Evolutionary conservation across 2,113 vertebrate species (phyloP).

Genomic region (Narcine bancroftii): DNA sequence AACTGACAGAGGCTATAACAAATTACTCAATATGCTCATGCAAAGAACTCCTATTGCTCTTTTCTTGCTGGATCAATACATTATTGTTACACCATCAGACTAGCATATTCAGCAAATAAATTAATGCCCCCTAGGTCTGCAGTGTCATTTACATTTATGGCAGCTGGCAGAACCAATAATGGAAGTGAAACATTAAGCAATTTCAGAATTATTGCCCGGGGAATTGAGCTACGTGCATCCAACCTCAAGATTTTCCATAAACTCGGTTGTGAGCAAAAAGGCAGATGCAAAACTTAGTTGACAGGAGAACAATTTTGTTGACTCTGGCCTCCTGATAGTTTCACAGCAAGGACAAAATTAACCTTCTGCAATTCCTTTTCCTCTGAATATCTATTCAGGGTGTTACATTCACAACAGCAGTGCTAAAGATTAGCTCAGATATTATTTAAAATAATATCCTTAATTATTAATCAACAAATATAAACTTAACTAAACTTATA

Average conservation of each 20-base stretch:
- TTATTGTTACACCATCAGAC: background rate
- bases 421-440: too few relatives aligned
- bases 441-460: too few relatives aligned
- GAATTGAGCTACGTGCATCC: background rate
- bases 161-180: background rate
- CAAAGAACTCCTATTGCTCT: background rate
- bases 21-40: background rate
- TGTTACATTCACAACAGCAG: too few relatives aligned
- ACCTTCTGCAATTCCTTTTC: background rate
- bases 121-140: background rate
- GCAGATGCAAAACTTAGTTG: conserved; percentile 6
- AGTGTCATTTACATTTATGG: background rate
- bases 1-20: background rate
- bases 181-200: background rate
- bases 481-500: too few relatives aligned
- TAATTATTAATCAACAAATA: too few relatives aligned
- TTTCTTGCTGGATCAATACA: background rate
- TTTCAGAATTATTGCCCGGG: background rate
- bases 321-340: background rate
- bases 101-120: background rate
- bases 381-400: background rate
- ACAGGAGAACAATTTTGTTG: background rate
- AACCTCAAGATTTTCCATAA: background rate
- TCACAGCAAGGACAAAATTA: background rate
- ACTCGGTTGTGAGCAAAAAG: background rate